Evolutionary conservation across 2,113 vertebrate genomes (phyloP).

Genomic region (Corapipo altera): DNA sequence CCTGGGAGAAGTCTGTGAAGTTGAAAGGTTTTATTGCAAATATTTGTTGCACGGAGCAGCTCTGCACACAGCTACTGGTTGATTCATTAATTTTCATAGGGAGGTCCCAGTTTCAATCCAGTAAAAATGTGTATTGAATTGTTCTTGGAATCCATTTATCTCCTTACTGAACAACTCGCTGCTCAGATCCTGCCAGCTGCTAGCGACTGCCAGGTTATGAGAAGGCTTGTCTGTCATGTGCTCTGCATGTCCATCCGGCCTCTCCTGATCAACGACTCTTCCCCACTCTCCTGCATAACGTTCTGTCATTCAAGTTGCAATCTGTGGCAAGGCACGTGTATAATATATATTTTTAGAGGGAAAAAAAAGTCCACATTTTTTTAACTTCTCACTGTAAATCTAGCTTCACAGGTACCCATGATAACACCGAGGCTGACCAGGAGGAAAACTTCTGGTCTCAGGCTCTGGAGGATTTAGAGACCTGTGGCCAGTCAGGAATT

Average conservation of each 20-base stretch:
- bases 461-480: conserved; percentile 96
- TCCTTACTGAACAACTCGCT: neutral
- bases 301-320: conserved; percentile 15
- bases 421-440: conserved; percentile 90
- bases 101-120: neutral
- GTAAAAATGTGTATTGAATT: neutral
- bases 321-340: conserved; percentile 24
- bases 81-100: neutral
- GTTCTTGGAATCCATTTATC: neutral
- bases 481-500: conserved; percentile 97
- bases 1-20: neutral
- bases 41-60: neutral
- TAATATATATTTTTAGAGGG: neutral
- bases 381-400: conserved; percentile 51
- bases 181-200: conserved; percentile 40
- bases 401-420: conserved; percentile 87
- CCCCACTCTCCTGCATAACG: neutral
- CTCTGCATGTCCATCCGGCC: conserved; percentile 7
- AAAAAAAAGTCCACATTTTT: neutral
- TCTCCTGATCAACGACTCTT: neutral
- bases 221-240: conserved; percentile 9
- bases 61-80: neutral
- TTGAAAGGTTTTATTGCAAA: conserved; percentile 5
- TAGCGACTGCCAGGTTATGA: conserved; percentile 5
- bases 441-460: conserved; percentile 99